phyloP scores from a whole-genome alignment of 2,113 vertebrate genomes.

The Crotalus viridis region DNA sequence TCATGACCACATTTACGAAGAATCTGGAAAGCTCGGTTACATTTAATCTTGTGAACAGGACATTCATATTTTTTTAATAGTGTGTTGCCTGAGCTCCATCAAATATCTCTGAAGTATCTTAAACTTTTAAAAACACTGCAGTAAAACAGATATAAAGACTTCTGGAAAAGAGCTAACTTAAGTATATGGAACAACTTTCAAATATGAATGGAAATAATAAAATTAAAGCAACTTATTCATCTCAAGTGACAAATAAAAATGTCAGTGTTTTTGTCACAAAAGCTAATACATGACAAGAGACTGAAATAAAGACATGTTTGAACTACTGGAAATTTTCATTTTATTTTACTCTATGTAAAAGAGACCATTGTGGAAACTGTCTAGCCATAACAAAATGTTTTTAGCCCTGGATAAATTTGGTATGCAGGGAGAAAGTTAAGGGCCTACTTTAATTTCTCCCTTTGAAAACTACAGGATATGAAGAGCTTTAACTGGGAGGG shows the following conservation, averaged over 20 bases:
- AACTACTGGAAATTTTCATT: not conserved
- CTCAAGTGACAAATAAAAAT: slow-evolving; percentile 15
- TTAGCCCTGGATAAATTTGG: not conserved
- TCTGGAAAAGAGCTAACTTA: not conserved
- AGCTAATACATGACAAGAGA: slow-evolving; percentile 20
- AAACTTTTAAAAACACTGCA: slow-evolving; percentile 5
- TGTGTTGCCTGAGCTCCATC: not conserved
- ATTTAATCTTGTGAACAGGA: slow-evolving; percentile 4
- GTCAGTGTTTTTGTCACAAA: not conserved
- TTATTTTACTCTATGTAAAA: slow-evolving; percentile 16
- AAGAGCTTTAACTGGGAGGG: not conserved
- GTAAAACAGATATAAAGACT: slow-evolving; percentile 16
- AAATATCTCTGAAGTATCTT: slow-evolving; percentile 9
- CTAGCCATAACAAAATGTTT: not conserved
- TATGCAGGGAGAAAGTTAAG: not conserved
- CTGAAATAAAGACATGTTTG: not conserved
- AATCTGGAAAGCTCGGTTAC: not conserved
- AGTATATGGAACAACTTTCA: not conserved
- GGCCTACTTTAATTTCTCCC: not conserved
- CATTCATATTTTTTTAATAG: slow-evolving; percentile 6
- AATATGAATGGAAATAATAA: slow-evolving; percentile 8
- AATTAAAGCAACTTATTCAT: not conserved
- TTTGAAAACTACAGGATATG: not conserved
- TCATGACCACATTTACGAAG: slow-evolving; percentile 12
- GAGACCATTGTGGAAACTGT: not conserved